phyloP scores from a whole-genome alignment of 1,140 invertebrate species.

The Macrocentrus cingulum region DNA sequence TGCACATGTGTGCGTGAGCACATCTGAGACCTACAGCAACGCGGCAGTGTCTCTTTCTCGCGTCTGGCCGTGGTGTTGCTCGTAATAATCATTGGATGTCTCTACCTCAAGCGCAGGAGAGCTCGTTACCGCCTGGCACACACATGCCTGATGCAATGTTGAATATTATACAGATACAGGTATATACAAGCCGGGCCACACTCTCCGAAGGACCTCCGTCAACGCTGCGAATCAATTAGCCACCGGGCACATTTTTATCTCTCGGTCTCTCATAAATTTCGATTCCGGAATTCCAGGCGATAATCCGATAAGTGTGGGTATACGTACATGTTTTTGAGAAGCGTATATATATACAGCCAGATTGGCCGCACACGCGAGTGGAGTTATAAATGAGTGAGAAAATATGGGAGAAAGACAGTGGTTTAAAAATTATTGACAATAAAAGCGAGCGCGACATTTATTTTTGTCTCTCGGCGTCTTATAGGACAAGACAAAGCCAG shows the following conservation, averaged over 20 bases:
- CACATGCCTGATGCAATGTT: conserved; percentile 3
- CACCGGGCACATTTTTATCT: conserved; percentile 30
- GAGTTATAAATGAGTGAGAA: conserved; percentile 14
- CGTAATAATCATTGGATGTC: conserved; percentile 54
- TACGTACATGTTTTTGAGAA: no score
- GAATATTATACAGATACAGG: conserved; percentile 15
- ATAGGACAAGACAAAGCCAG: neutral
- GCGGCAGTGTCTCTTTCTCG: conserved; percentile 14
- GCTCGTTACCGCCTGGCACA: conserved; percentile 23
- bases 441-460: conserved; percentile 14
- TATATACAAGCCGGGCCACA: conserved; percentile 8
- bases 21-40: conserved; percentile 52
- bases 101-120: conserved; percentile 32
- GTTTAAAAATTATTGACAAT: no score
- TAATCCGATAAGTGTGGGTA: conserved; percentile 27
- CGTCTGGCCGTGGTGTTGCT: conserved; percentile 44
- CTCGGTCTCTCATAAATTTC: conserved; percentile 26
- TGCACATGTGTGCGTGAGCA: neutral
- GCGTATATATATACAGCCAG: conserved; percentile 9
- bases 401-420: conserved; percentile 1
- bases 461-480: conserved; percentile 15
- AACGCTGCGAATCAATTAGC: conserved; percentile 29
- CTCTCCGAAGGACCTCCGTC: conserved; percentile 21
- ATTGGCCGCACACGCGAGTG: neutral
- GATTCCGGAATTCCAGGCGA: conserved; percentile 28